Percentiles rank a stretch among this genome's conserved stretches.
Evolutionary conservation across 1,140 invertebrate species (phyloP).

Genomic region (Acyrthosiphon pisum): DNA sequence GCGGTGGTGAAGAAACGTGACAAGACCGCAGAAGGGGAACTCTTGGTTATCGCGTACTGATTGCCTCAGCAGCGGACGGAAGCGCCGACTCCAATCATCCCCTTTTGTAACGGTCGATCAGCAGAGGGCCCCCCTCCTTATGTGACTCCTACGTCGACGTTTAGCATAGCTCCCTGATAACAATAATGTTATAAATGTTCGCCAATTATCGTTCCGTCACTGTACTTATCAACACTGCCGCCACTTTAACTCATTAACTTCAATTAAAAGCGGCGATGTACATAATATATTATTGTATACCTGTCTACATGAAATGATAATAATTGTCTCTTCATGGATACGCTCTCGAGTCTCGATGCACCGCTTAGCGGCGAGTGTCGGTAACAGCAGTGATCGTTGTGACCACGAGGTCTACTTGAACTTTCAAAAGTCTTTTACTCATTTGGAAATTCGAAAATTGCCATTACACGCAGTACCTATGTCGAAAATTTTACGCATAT

Average conservation of each 20-base stretch:
- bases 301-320: neutral
- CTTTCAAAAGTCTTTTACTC: neutral
- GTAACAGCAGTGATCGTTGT: neutral
- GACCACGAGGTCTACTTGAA: no score
- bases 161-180: neutral
- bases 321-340: neutral
- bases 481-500: neutral
- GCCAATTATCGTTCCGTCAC: neutral
- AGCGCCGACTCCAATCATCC: neutral
- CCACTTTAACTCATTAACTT: neutral
- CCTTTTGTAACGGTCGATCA: neutral
- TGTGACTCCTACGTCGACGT: neutral
- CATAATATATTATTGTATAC: neutral
- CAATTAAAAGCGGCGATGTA: neutral
- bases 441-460: neutral
- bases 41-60: neutral
- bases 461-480: neutral
- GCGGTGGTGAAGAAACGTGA: neutral
- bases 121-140: neutral
- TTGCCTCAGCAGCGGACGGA: neutral
- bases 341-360: neutral
- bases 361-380: neutral
- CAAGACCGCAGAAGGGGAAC: neutral
- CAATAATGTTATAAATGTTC: neutral
- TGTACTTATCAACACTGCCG: neutral